A percentile compares a stretch with the other conserved stretches of the same genome.
phyloP scores from a whole-genome alignment of 1,140 invertebrate species.

The Lordiphosa mommai region DNA sequence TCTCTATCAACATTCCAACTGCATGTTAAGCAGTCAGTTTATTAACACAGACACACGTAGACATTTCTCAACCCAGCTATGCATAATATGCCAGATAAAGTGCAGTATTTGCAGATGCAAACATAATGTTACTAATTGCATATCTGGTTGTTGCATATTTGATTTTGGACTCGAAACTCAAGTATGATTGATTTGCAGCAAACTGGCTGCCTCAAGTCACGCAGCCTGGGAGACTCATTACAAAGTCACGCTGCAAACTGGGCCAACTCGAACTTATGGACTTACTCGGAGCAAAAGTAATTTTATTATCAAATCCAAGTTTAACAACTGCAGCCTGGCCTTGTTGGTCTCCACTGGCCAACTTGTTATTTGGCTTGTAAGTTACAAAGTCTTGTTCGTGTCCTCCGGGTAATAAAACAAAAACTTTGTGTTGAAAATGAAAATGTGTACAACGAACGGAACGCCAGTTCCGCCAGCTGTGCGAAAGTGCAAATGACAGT shows the following conservation, averaged over 20 bases:
- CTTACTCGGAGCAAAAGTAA: constrained; percentile 61
- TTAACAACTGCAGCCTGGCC: constrained; percentile 64
- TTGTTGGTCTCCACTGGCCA: constrained; percentile 28
- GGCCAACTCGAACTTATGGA: constrained; percentile 60
- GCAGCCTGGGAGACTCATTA: constrained; percentile 46
- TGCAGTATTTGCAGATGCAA: constrained; percentile 44
- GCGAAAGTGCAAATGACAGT: constrained; percentile 63
- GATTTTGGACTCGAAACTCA: constrained; percentile 13
- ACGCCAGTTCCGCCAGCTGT: constrained; percentile 9
- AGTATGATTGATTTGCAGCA: constrained; percentile 49
- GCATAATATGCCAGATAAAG: not conserved
- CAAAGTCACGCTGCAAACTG: constrained; percentile 65
- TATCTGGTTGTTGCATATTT: constrained; percentile 55
- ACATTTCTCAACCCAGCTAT: too few species aligned
- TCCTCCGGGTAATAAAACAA: constrained; percentile 76
- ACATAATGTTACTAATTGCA: constrained; percentile 68
- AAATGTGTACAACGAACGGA: constrained; percentile 66
- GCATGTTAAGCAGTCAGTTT: too few species aligned
- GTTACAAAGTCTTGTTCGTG: constrained; percentile 77
- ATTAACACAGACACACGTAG: too few species aligned
- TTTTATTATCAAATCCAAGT: constrained; percentile 77
- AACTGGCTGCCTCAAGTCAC: constrained; percentile 3
- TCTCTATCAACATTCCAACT: too few species aligned
- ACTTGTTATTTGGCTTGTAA: constrained; percentile 77
- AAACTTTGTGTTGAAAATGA: constrained; percentile 77